Conservation (phyloP, 2,888 invertebrate genomes). For the Cosmia pyralina region DNA sequence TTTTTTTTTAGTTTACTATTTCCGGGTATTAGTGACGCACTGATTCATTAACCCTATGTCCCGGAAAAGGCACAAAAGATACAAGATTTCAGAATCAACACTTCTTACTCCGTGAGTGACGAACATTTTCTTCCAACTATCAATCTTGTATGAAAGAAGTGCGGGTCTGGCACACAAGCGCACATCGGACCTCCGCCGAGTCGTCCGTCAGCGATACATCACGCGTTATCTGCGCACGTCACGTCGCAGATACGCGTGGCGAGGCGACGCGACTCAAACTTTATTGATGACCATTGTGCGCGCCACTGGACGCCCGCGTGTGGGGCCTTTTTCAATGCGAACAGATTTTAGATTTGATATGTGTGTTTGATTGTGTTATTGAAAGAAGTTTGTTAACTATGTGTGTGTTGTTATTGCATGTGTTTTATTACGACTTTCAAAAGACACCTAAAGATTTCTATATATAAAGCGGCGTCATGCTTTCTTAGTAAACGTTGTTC, state of each 20-base stretch:
- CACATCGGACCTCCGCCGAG: slow-evolving; percentile 34
- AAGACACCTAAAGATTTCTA: neutral
- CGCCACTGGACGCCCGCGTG: slow-evolving; percentile 39
- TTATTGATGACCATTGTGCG: slow-evolving; percentile 68
- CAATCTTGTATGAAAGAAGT: slow-evolving; percentile 20
- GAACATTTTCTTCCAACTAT: slow-evolving; percentile 13
- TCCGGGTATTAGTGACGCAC: neutral
- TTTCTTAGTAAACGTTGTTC: no score
- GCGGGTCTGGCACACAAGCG: slow-evolving; percentile 33
- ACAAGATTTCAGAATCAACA: neutral
- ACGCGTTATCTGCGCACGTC: slow-evolving; percentile 60
- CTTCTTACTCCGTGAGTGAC: neutral
- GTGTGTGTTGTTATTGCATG: neutral
- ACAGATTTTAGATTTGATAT: slow-evolving; percentile 49
- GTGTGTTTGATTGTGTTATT: slow-evolving; percentile 22
- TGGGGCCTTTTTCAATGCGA: slow-evolving; percentile 45
- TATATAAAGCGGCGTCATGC: no score
- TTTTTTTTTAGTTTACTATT: neutral
- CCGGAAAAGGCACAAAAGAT: neutral
- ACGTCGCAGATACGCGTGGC: slow-evolving; percentile 58
- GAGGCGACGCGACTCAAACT: slow-evolving; percentile 51
- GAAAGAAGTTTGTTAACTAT: slow-evolving; percentile 8
- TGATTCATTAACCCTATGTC: neutral
- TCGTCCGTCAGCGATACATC: slow-evolving; percentile 59
- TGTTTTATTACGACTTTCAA: neutral